Evolutionary conservation across 2,797 vertebrate genomes (phyloP).

Genomic region (Peromyscus attwateri): DNA sequence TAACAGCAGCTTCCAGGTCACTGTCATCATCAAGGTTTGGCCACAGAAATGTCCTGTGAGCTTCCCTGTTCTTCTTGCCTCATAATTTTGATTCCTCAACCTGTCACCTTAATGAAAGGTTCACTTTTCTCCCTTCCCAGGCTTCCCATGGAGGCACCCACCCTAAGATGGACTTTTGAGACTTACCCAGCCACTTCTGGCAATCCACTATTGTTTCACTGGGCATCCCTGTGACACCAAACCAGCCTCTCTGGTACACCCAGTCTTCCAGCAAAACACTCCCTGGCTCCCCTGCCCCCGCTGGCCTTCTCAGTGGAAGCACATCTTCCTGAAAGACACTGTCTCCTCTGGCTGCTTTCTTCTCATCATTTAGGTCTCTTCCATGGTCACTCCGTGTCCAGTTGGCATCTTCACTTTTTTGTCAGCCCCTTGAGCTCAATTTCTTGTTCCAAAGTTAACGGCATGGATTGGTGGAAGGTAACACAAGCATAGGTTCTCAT

Average conservation of each 20-base stretch:
- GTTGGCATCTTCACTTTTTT: not conserved
- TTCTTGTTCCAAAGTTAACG: not conserved
- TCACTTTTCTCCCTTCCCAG: accelerated
- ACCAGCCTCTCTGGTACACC: not conserved
- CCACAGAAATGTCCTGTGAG: not conserved
- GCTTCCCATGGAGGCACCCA: accelerated
- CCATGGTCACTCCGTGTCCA: not conserved
- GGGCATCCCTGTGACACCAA: too few relatives aligned
- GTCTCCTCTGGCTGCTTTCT: not conserved
- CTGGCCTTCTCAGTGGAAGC: accelerated
- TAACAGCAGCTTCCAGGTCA: accelerated
- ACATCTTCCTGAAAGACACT: not conserved
- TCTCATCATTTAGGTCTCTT: not conserved
- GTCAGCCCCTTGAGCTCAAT: not conserved
- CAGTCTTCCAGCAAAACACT: not conserved
- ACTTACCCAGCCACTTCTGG: not conserved
- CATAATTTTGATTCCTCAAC: too few relatives aligned
- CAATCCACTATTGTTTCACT: accelerated
- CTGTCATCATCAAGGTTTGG: accelerated
- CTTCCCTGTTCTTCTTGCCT: accelerated
- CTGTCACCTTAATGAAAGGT: accelerated
- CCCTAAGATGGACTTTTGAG: accelerated
- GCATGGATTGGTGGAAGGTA: accelerated
- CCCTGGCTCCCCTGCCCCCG: too few relatives aligned
- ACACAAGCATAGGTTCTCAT: not conserved